Base-by-base conservation (phyloP, 2,797 vertebrate genomes). In the Chiroxiphia lanceolata region DNA sequence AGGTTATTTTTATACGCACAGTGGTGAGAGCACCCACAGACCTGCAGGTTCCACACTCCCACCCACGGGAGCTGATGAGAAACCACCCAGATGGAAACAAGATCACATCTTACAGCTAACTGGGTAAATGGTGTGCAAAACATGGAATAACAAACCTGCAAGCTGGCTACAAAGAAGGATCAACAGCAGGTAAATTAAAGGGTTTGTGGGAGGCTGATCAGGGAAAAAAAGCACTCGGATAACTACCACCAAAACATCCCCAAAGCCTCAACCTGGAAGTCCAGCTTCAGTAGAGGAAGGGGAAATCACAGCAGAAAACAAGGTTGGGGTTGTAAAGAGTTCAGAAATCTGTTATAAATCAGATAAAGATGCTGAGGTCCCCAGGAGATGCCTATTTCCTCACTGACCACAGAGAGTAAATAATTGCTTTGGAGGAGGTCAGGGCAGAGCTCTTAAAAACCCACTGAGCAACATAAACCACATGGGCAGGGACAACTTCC, bases 401-500 rank as follows among this genome's bases (percentile, higher is more conserved):
- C 44, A 29, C 33, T 31, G 65, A 21, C 45, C 1, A 3, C 45
- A 33, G 67, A 16, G 69, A 74, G 68, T 59, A 51, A 72, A 54
- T 23, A 22, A 67, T 51, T 27, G 65, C 57, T 79, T 27, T 14
- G 48, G 65, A 72, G 60, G 69, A 75, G 56, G 71, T 31, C 71
- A 42, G 10, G 7, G 68, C 67, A 48, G 72, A 76, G 78, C 47
- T 18, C 54, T 61, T 63, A 14, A 45, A 57, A 81, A 26, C 31
- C 31, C 85, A 1, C 42, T 19, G 40, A 44, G 6, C 31, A 26
- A 1, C 6, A 60, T 1, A 21, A 92, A 40, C 13, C 2, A 0
- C 29, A 40, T 2, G 15, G 40, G 53, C 69, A 68, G 48, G 61
- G 31, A 44, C 40, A 64, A 61, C 42, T 44, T 8, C 61, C 61